Base-by-base conservation (phyloP, 2,797 vertebrate genomes). In the Pogonophryne albipinna region DNA sequence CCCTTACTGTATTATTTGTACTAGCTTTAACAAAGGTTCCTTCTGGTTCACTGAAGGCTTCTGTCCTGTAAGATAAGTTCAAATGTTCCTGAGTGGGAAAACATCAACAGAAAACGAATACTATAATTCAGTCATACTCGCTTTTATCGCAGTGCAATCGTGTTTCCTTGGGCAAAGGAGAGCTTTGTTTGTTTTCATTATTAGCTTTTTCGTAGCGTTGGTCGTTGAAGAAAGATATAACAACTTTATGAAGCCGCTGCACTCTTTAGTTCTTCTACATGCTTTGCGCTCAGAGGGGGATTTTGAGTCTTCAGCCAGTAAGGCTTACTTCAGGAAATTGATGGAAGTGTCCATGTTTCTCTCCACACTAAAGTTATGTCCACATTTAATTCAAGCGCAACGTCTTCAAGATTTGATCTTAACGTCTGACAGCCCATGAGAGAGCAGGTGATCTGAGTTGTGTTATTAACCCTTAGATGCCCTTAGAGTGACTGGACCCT, bases 321-420 rank as follows among this genome's bases (percentile, higher is more conserved):
- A 17, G 17, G n/a, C 44, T 70, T 55, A 55, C 60, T 44, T 65
- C 65, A 65, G 65, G 60, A 69, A 79, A 74, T 79, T 59, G 44
- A 20, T 20, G 42, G 60, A 27, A 27, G n/a, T 23, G 31, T n/a
- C 12, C 38, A 45, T 42, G 53, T 45, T 51, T 38, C 41, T 47
- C 19, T 72, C 61, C 41, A 17, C 49, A 42, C 16, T 10, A 46
- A 60, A 42, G 11, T 51, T 50, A 6, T 57, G 11, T 45, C 59
- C 17, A n/a, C 17, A 34, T 23, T n/a, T 20, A 45, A 45, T 14
- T 69, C 3, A 47, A 42, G 27, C 12, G 1, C 16, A 14, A 16
- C 73, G n/a, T n/a, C 52, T 57, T 12, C 6, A 4, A 34, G 27
- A 41, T 60, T 53, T 52, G n/a, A 61, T 20, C 53, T 16, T 4